Conservation (phyloP, 2,113 vertebrate genomes). For the Triplophysa rosa region DNA sequence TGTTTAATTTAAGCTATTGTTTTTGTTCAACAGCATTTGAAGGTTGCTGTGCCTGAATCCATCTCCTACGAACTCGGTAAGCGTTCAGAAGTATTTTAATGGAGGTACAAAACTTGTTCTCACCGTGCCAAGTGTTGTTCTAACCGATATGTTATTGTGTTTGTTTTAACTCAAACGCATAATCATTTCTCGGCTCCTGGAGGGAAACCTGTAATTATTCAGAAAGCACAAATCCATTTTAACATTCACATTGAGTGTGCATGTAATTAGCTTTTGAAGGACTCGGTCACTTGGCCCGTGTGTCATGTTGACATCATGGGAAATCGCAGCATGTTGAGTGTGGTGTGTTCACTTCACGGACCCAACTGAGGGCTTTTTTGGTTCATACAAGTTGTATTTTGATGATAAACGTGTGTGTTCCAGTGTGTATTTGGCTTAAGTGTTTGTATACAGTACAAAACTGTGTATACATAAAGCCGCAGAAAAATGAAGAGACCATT, state of each 20-base stretch:
- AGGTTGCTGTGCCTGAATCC: conserved; percentile 88
- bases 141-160: neutral
- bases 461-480: too few species aligned
- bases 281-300: conserved; percentile 8
- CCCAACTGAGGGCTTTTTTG: neutral
- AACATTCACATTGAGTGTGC: neutral
- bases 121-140: neutral
- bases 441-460: too few species aligned
- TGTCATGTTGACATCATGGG: conserved; percentile 22
- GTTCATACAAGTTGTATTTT: conserved; percentile 20
- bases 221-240: conserved; percentile 14
- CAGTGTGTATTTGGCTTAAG: neutral
- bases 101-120: neutral
- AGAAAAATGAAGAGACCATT: too few species aligned
- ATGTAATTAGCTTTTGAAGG: conserved; percentile 32
- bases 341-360: neutral
- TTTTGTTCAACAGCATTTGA: conserved; percentile 81
- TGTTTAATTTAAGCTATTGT: conserved; percentile 13
- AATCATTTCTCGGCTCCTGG: conserved; percentile 23
- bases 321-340: neutral
- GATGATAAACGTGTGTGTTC: neutral
- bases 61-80: conserved; percentile 88
- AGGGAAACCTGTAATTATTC: conserved; percentile 7
- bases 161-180: conserved; percentile 9
- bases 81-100: conserved; percentile 35